Evolutionary conservation across 2,888 invertebrate genomes (phyloP), one percentile per base, ranked within the genome.

Genomic region (Melipona bicolor): DNA sequence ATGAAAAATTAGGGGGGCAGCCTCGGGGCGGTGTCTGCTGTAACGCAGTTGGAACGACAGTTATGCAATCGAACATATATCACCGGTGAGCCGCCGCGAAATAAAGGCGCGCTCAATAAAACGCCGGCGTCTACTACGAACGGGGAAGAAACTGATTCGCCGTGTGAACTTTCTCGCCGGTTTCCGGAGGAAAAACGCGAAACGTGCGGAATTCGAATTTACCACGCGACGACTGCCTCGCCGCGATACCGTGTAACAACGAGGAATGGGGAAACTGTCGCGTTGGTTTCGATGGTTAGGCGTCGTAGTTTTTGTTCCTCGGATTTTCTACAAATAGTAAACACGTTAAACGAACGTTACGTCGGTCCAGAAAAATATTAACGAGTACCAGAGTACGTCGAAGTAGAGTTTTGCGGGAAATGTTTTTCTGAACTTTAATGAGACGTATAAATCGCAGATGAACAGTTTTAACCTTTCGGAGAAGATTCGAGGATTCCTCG

Each of bases 101-200:
- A 79, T 87, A 87, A 83, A 85, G 77, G 82, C 36, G 59, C 65
- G 83, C 79, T 81, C 83, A 59, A 81, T 87, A 87, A 79, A 80
- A 83, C 72, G 52, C 65, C 69, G 24, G 24, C 68, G 73, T 50
- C 56, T 9, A 27, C 61, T n/a, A 36, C 67, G 43, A 43, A 3
- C 4, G 0, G 56, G 59, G 69, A 83, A 84, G 84, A 86, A 87
- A 84, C 73, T 73, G 77, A 87, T 86, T 86, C 86, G 68, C 49
- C 65, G 24, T 56, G 15, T 56, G 43, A 75, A 65, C 77, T 86
- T 75, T 69, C 49, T 67, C 78, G 52, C 49, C 43, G 32, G 67
- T 68, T 65, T 64, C 24, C 61, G 24, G 52, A 36, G 54, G 79
- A 83, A 85, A 81, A 85, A 79, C 75, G 73, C 78, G 56, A 17